Percentiles rank a stretch among this genome's conserved stretches.
Evolutionary conservation across 2,113 vertebrate species (phyloP).

Genomic region (Cyanistes caeruleus): DNA sequence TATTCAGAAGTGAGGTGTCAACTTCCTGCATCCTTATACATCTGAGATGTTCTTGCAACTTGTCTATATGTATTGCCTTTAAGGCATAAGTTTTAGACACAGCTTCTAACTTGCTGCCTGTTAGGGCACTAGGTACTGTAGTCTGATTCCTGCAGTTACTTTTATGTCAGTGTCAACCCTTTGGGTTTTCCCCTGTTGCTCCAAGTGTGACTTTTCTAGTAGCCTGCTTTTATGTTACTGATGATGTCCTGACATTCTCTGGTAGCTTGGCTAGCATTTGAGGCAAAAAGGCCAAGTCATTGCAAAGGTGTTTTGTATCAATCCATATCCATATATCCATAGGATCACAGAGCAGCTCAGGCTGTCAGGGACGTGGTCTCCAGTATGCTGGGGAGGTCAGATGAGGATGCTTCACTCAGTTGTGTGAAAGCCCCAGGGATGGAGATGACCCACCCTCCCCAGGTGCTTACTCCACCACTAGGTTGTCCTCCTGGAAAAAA

Average conservation of each 20-base stretch:
- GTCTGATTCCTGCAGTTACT: background rate
- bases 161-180: rapidly evolving
- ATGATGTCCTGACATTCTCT: background rate
- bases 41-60: background rate
- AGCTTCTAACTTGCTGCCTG: background rate
- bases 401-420: rapidly evolving
- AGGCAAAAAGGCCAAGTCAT: background rate
- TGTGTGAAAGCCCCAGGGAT: rapidly evolving
- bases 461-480: rapidly evolving
- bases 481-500: background rate
- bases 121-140: background rate
- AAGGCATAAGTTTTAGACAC: background rate
- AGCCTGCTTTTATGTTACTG: background rate
- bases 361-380: background rate
- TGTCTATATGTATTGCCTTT: background rate
- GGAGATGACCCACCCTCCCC: rapidly evolving
- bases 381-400: rapidly evolving
- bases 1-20: background rate
- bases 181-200: background rate
- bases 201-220: background rate
- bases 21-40: background rate
- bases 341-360: background rate
- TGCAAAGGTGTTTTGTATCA: background rate
- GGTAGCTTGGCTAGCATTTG: background rate
- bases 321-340: background rate